A percentile compares a stretch with the other conserved stretches of the same genome.
Evolutionary conservation across 2,113 vertebrate species (phyloP).

Genomic region (Syngnathus scovelli): DNA sequence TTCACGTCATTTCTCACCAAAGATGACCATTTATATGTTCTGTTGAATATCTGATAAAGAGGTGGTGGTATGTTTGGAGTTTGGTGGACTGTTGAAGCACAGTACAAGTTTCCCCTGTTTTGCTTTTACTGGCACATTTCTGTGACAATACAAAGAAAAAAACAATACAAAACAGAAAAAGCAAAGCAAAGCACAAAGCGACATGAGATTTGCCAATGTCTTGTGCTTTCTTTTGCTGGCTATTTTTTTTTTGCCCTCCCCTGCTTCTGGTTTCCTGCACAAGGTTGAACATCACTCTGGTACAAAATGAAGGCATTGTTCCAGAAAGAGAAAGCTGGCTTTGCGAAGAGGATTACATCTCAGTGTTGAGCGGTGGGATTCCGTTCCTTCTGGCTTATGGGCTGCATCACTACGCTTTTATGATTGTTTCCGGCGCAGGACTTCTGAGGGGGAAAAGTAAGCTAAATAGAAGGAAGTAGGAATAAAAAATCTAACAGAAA

Average conservation of each 20-base stretch:
- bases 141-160: neutral
- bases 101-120: neutral
- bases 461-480: neutral
- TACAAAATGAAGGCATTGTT: slow-evolving; percentile 65
- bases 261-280: slow-evolving; percentile 25
- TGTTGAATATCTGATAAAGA: neutral
- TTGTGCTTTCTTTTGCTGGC: neutral
- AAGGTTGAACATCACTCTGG: slow-evolving; percentile 46
- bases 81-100: neutral
- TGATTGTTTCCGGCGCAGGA: slow-evolving; percentile 60
- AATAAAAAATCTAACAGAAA: slow-evolving; percentile 9
- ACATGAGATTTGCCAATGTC: neutral
- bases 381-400: slow-evolving; percentile 58
- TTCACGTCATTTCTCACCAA: neutral
- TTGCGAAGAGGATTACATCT: slow-evolving; percentile 64
- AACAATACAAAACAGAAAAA: neutral
- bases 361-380: slow-evolving; percentile 62
- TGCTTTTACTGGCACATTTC: neutral
- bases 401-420: slow-evolving; percentile 64
- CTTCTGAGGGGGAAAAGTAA: slow-evolving; percentile 21
- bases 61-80: neutral
- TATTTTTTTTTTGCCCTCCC: neutral
- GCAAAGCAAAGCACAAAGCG: neutral
- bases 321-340: slow-evolving; percentile 54
- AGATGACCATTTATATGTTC: neutral